Conservation (phyloP, 2,113 vertebrate species). For the Ciconia maguari region DNA sequence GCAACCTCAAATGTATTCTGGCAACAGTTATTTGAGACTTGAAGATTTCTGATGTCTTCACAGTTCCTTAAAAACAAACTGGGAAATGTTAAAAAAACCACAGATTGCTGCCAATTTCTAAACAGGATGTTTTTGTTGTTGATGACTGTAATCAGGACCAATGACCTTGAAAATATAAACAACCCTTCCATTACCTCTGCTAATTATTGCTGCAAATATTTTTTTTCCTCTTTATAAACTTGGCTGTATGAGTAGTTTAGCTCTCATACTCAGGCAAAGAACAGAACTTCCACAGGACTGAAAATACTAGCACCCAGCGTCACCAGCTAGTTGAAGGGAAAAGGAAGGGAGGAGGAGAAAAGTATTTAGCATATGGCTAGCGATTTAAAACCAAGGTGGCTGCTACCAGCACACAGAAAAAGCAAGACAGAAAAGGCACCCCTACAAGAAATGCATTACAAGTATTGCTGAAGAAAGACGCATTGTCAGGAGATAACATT, state of each 20-base stretch:
- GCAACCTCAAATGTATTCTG: constrained; percentile 5
- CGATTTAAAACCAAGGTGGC: neutral
- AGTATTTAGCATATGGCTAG: neutral
- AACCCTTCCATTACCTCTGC: neutral
- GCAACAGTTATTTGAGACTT: neutral
- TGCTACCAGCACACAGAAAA: neutral
- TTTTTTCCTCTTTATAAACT: neutral
- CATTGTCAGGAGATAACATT: neutral
- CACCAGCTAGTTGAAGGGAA: neutral
- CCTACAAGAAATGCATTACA: neutral
- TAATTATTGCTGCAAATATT: constrained; percentile 3
- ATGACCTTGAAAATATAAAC: constrained; percentile 35
- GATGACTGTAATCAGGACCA: constrained; percentile 44
- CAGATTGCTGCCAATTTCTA: constrained; percentile 8
- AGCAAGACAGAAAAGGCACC: neutral
- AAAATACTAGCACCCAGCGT: neutral
- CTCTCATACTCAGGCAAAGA: neutral
- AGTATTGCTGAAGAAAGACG: neutral
- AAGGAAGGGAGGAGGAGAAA: neutral
- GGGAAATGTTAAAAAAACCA: neutral
- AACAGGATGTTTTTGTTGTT: constrained; percentile 52
- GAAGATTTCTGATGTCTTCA: constrained; percentile 3
- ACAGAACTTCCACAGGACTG: neutral
- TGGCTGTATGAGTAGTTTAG: neutral
- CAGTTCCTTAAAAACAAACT: constrained; percentile 17